Conservation (phyloP, 2,113 vertebrate species). For the Craseonycteris thonglongyai region DNA sequence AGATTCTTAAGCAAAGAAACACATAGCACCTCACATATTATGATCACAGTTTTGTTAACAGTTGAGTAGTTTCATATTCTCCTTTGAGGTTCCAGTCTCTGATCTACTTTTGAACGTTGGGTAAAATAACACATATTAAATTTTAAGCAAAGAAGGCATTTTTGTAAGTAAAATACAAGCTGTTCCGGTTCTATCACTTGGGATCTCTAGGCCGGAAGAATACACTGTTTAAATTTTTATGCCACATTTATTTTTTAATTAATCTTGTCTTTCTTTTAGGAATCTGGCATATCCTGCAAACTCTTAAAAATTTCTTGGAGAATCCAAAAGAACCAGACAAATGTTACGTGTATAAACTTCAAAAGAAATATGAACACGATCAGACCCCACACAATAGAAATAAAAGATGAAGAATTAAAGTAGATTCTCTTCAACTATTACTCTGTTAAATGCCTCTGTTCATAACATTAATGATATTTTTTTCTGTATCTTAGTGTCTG, state of each 20-base stretch:
- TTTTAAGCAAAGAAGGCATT: slow-evolving; percentile 16
- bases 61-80: slow-evolving; percentile 12
- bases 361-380: background rate
- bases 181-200: background rate
- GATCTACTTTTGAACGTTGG: slow-evolving; percentile 27
- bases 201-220: background rate
- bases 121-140: slow-evolving; percentile 25
- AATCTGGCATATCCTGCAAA: background rate
- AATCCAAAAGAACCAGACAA: background rate
- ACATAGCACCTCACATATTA: slow-evolving; percentile 14
- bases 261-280: background rate
- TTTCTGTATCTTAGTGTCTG: background rate
- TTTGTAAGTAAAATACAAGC: slow-evolving; percentile 33
- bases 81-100: slow-evolving; percentile 9
- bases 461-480: background rate
- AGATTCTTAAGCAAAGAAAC: background rate
- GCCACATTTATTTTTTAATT: background rate
- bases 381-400: background rate
- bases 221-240: background rate
- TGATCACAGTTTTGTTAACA: slow-evolving; percentile 28
- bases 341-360: background rate
- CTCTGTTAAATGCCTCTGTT: background rate
- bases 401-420: background rate
- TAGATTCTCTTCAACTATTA: background rate
- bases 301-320: background rate